Evolutionary conservation across 1,140 invertebrate genomes (phyloP), one percentile per base, ranked within the genome.

Genomic region (Drosophila parvula): DNA sequence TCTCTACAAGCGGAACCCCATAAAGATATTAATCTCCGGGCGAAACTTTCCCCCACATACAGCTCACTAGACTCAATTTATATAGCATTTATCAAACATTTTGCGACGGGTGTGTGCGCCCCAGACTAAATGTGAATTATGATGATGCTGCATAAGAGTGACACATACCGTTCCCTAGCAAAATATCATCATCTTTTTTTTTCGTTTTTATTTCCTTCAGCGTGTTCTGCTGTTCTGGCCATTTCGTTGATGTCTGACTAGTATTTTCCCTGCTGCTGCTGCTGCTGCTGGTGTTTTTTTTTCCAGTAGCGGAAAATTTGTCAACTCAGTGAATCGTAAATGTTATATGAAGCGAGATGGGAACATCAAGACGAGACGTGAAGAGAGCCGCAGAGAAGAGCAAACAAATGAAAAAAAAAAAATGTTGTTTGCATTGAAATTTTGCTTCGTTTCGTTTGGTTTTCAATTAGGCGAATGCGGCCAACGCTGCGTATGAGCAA

Each of bases 251-350:
- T 79, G 70, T 74, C 69, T 51, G 76, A 69, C 62, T 79, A 68
- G 77, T 62, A 51, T 63, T 50, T 43, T 50, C 44, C 12, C 41
- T 34, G 45, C 41, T 74, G 12, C 53, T 71, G 47, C 38, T 73
- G 48, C 11, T 36, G 27, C 8, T 16, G 47, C 40, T 41, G 40
- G 3, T 74, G 56, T 32, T 27, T 51, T 43, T 38, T 27, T 60
- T 41, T 43, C 5, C 32, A 55, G 27, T 53, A 34, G 34, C n/a
- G 55, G 41, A 53, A 47, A 85, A 85, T 85, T 85, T 85, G 81
- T 85, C 81, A 85, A 81, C 74, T 85, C 81, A 85, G 81, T 85
- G 78, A 85, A 78, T 85, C 78, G 83, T 70, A 83, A 85, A 85
- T 74, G 81, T 62, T 80, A 84, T 68, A 77, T 84, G 81, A 55